Conservation (phyloP, 2,888 invertebrate genomes). For the Yponomeuta plumbellus region DNA sequence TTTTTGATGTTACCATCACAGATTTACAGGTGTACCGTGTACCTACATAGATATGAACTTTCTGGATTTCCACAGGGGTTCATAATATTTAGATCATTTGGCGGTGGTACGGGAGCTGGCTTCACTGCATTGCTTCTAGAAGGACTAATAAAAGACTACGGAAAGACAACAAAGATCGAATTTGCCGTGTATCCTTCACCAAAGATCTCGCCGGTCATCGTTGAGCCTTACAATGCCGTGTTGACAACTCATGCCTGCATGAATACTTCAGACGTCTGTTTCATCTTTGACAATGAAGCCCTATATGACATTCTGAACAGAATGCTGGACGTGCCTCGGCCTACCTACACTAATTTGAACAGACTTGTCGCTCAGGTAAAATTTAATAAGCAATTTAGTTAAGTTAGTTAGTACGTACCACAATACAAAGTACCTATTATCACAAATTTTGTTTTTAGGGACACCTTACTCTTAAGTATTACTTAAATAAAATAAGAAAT, state of each 20-base stretch:
- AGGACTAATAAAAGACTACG: slow-evolving; percentile 77
- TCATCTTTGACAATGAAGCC: slow-evolving; percentile 86
- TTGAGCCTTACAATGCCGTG: slow-evolving; percentile 86
- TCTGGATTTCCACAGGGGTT: slow-evolving; percentile 60
- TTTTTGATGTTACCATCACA: no score
- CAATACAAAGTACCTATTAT: no score
- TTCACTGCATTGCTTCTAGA: slow-evolving; percentile 83
- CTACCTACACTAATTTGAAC: slow-evolving; percentile 92
- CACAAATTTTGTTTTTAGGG: no score
- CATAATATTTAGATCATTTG: slow-evolving; percentile 81
- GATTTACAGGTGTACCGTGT: no score
- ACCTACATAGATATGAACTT: background rate
- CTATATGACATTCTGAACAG: slow-evolving; percentile 85
- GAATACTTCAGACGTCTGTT: slow-evolving; percentile 82
- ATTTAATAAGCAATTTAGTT: no score
- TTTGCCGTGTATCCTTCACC: slow-evolving; percentile 91
- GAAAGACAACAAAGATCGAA: slow-evolving; percentile 79
- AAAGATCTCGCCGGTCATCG: slow-evolving; percentile 83
- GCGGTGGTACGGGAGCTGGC: slow-evolving; percentile 88
- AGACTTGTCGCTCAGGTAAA: slow-evolving; percentile 82
- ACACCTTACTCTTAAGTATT: no score
- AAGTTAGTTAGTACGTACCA: no score
- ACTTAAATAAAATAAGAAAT: no score
- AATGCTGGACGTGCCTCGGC: slow-evolving; percentile 83
- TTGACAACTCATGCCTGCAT: slow-evolving; percentile 82